phyloP scores from a whole-genome alignment of 2,797 vertebrate genomes.

The Aphelocoma californica region DNA sequence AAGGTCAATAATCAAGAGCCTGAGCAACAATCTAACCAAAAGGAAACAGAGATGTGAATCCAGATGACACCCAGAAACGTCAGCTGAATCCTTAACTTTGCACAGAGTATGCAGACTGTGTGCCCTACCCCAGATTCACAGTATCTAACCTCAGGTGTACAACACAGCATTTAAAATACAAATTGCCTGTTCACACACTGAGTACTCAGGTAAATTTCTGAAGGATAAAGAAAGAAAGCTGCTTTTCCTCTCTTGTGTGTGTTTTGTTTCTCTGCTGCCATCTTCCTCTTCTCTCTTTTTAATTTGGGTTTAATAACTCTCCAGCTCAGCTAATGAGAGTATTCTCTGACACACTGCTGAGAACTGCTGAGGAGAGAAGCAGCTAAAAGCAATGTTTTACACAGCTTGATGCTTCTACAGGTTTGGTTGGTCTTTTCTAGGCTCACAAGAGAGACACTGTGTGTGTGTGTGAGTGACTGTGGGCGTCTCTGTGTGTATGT shows the following conservation, averaged over 20 bases:
- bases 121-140: neutral
- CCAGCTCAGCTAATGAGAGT: neutral
- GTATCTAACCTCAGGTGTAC: neutral
- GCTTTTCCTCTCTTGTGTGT: neutral
- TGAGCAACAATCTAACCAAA: neutral
- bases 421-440: neutral
- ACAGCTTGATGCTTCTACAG: neutral
- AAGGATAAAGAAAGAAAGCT: neutral
- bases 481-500: neutral
- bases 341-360: neutral
- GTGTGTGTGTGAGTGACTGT: neutral
- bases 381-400: slow-evolving; percentile 15
- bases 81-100: neutral
- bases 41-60: neutral
- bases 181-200: neutral
- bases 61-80: neutral
- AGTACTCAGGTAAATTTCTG: neutral
- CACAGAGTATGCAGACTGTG: neutral
- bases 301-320: neutral
- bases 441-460: neutral
- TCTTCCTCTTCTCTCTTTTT: neutral
- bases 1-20: neutral
- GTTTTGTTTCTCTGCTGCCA: neutral
- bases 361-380: neutral
- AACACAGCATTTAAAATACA: neutral